phyloP scores from a whole-genome alignment of 2,797 vertebrate genomes.

The Pangasius macronema region DNA sequence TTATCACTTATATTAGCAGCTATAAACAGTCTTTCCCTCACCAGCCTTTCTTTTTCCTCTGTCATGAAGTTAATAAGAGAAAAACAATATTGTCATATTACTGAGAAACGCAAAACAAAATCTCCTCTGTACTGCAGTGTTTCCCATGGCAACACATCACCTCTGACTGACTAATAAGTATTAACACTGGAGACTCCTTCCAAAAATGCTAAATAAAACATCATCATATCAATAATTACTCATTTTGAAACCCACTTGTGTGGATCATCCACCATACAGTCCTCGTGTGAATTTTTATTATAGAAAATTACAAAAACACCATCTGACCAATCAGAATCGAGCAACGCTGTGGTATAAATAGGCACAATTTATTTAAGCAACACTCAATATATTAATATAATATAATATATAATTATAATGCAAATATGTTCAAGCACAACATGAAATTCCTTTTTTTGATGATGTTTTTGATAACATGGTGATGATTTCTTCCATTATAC shows the following conservation, averaged over 20 bases:
- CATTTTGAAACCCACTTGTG: neutral
- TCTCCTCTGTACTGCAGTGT: neutral
- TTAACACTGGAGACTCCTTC: neutral
- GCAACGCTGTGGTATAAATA: neutral
- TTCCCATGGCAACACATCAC: neutral
- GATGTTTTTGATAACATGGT: neutral
- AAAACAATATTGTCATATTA: neutral
- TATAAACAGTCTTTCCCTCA: neutral
- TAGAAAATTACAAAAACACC: neutral
- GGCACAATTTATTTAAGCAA: neutral
- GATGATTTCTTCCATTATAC: neutral
- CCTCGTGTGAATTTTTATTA: neutral
- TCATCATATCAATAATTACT: neutral
- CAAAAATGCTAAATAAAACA: neutral
- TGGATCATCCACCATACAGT: neutral
- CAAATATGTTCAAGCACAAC: neutral
- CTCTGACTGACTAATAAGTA: neutral
- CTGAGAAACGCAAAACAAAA: neutral
- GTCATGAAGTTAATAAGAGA: neutral
- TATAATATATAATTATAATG: neutral
- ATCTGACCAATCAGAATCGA: neutral
- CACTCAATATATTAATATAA: no score
- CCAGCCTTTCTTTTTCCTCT: neutral
- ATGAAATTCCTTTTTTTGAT: neutral
- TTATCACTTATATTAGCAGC: neutral